Evolutionary conservation across 35 echinoderm and acorn worm species (phyloP), one percentile per base, ranked within the genome.

Genomic region (Diadema setosum): DNA sequence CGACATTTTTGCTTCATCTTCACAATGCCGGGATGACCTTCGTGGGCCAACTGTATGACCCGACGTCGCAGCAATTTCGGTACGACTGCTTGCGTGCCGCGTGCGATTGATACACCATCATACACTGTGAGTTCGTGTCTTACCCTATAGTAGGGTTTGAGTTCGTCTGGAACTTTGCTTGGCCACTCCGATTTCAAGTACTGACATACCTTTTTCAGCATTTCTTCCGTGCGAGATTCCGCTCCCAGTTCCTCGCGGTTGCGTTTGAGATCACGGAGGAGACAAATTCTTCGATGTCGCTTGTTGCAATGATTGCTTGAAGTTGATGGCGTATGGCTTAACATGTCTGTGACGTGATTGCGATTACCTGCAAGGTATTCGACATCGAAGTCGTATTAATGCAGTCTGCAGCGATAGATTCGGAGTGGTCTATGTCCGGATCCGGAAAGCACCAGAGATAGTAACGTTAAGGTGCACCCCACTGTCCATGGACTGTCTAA

Each of bases 401-500:
- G 40, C 56, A 93, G 60, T 5, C 80, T 46, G 45, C 85, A 93
- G 7, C 52, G 3, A 8, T 78, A 73, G 42, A 87, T 93, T 25
- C 90, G 84, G 35, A 91, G 57, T 65, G 90, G 90, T 80, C 83
- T 29, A 52, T 86, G 83, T 65, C 90, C 75, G 75, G 39, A 16
- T 0, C 65, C 14, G 61, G 89, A 91, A 46, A 52, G 45, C 18
- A 37, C 64, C 20, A 80, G 76, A 49, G n/a, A n/a, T n/a, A n/a
- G n/a, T n/a, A n/a, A n/a, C n/a, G n/a, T n/a, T n/a, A n/a, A n/a
- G n/a, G n/a, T n/a, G n/a, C n/a, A n/a, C n/a, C n/a, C n/a, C n/a
- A n/a, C n/a, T n/a, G n/a, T n/a, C n/a, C n/a, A n/a, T n/a, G n/a
- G n/a, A n/a, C n/a, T n/a, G n/a, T n/a, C n/a, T n/a, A n/a, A n/a